Conservation (phyloP, 2,888 invertebrate species). For the Creontiades dilutus region DNA sequence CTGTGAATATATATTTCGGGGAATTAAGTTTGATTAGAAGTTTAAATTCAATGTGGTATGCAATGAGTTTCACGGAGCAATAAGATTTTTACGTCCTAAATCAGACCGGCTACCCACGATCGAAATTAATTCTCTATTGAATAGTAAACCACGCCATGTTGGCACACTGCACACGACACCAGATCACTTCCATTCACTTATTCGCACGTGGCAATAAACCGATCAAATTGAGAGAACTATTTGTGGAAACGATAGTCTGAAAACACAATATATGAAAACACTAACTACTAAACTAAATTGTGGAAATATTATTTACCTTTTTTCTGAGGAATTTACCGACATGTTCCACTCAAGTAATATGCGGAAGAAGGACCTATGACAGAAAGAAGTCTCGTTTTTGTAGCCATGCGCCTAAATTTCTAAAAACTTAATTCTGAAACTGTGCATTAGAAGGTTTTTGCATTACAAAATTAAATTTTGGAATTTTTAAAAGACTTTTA, state of each 20-base stretch:
- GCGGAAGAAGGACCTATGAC: constrained; percentile 74
- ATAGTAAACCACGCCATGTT: constrained; percentile 76
- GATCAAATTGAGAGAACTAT: constrained; percentile 17
- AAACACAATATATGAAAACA: constrained; percentile 23
- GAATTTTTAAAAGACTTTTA: background rate
- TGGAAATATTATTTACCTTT: constrained; percentile 83
- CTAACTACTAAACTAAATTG: constrained; percentile 20
- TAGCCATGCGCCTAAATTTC: constrained; percentile 74
- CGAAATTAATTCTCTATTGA: constrained; percentile 63
- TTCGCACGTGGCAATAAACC: constrained; percentile 60
- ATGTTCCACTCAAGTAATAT: constrained; percentile 84
- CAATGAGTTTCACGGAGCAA: background rate
- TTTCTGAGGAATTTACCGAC: constrained; percentile 87
- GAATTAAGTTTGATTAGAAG: background rate
- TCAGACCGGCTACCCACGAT: constrained; percentile 19
- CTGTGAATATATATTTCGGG: background rate
- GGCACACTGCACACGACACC: constrained; percentile 72
- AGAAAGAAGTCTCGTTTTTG: constrained; percentile 73
- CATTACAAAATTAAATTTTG: constrained; percentile 49
- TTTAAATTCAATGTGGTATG: background rate
- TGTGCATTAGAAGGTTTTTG: background rate
- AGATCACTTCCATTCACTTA: constrained; percentile 35
- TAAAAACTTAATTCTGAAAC: background rate
- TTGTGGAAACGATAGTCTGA: background rate
- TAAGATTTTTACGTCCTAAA: background rate